A percentile compares a stretch with the other conserved stretches of the same genome.
Evolutionary conservation across 2,888 invertebrate species (phyloP).

Genomic region (Aphidoletes aphidimyza): DNA sequence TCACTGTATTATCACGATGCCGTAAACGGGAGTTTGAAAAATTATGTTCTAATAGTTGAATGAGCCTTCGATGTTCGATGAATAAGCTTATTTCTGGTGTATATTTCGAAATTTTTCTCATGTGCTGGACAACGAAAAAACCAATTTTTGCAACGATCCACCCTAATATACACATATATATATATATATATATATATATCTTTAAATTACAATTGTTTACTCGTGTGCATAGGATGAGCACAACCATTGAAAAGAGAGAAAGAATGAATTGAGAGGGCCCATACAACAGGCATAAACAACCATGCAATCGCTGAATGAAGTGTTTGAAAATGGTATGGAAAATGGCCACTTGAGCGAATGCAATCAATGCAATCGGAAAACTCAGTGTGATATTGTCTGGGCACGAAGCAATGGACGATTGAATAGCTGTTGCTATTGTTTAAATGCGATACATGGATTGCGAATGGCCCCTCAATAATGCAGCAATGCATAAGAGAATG

Average conservation of each 20-base stretch:
- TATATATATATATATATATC: neutral
- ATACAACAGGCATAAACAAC: too few species aligned
- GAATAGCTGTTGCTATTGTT: neutral
- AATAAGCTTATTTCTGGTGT: too few species aligned
- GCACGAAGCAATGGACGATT: neutral
- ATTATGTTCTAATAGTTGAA: too few species aligned
- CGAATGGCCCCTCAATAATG: neutral
- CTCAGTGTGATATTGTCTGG: neutral
- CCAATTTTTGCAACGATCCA: too few species aligned
- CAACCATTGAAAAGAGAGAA: too few species aligned
- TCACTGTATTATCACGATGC: too few species aligned
- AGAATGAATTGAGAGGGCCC: neutral
- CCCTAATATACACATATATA: neutral
- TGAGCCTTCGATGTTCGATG: too few species aligned
- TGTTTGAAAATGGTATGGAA: neutral
- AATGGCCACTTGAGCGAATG: conserved; percentile 31
- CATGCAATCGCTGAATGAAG: neutral
- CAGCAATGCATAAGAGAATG: too few species aligned
- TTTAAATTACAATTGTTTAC: neutral
- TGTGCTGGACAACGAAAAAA: too few species aligned
- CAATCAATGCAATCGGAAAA: conserved; percentile 23
- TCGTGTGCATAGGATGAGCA: neutral
- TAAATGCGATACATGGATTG: neutral
- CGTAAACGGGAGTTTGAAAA: too few species aligned
- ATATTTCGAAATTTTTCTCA: too few species aligned